Conservation (phyloP, 2,888 invertebrate species). For the Ormyrus thymus region DNA sequence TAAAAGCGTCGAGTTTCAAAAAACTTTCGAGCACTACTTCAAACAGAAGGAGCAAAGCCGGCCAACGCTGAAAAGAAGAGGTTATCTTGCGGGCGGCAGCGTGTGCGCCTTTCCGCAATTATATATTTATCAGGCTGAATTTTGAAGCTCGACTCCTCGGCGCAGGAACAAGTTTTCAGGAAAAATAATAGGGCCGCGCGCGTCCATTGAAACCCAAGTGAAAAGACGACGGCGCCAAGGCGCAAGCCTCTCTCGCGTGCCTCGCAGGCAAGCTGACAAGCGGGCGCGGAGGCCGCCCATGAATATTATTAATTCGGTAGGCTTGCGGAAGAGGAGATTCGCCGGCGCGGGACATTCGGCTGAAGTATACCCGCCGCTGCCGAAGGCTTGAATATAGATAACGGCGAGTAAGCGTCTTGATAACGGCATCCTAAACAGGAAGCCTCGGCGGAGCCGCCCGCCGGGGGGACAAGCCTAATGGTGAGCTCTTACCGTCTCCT, state of each 20-base stretch:
- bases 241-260: background rate
- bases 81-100: too few species aligned
- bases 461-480: slow-evolving; percentile 61
- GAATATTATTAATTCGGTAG: background rate
- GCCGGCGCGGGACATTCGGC: background rate
- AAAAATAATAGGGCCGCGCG: too few species aligned
- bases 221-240: background rate
- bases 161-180: too few species aligned
- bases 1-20: too few species aligned
- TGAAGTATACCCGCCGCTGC: background rate
- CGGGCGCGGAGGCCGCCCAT: background rate
- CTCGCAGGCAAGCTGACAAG: background rate
- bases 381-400: slow-evolving; percentile 25
- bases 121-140: too few species aligned
- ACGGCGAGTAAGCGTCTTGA: slow-evolving; percentile 62
- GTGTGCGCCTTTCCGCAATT: too few species aligned
- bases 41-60: too few species aligned
- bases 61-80: too few species aligned
- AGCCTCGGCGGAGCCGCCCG: slow-evolving; percentile 12
- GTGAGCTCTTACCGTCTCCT: slow-evolving; percentile 37
- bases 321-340: background rate
- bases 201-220: too few species aligned
- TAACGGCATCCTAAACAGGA: slow-evolving; percentile 66
- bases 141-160: too few species aligned
- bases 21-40: too few species aligned